These are phyloP conservation scores for Callimorpha dominula DNA, from an alignment of 2,888 invertebrate species.

Conservation along the genomic window DNA sequence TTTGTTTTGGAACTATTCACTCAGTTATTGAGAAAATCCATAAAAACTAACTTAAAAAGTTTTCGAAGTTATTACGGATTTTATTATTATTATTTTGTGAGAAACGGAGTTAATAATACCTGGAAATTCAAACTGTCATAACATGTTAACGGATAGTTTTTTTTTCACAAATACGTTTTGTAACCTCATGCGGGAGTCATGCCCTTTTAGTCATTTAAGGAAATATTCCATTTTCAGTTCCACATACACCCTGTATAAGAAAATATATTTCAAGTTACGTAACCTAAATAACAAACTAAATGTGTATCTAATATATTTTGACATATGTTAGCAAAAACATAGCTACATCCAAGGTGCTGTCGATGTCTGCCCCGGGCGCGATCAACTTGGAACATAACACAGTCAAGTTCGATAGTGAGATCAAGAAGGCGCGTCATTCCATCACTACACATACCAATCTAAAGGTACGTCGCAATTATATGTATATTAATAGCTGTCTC, in stretches of 20 bases:
- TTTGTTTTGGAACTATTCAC: too few relatives aligned
- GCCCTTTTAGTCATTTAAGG: too few relatives aligned
- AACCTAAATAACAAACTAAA: neutral
- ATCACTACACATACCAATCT: slow-evolving; percentile 77
- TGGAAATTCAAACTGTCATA: too few relatives aligned
- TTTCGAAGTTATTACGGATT: too few relatives aligned
- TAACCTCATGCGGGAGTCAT: too few relatives aligned
- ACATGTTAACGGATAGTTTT: too few relatives aligned
- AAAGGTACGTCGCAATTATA: slow-evolving; percentile 62
- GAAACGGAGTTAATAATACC: too few relatives aligned
- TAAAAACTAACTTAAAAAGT: too few relatives aligned
- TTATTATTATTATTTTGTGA: too few relatives aligned
- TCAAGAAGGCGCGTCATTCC: slow-evolving; percentile 84
- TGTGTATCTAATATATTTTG: neutral
- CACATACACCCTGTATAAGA: neutral
- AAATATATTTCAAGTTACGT: neutral
- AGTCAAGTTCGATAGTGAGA: slow-evolving; percentile 89
- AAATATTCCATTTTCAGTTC: neutral
- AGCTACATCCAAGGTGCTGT: slow-evolving; percentile 90
- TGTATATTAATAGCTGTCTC: too few relatives aligned
- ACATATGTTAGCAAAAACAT: slow-evolving; percentile 86
- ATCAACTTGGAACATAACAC: slow-evolving; percentile 91
- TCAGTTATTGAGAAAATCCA: too few relatives aligned
- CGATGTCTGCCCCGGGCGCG: slow-evolving; percentile 95
- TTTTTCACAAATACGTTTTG: too few relatives aligned